Percentiles rank a stretch among this genome's conserved stretches.
phyloP scores from a whole-genome alignment of 2,888 invertebrate genomes.

The Nysson spinosus region DNA sequence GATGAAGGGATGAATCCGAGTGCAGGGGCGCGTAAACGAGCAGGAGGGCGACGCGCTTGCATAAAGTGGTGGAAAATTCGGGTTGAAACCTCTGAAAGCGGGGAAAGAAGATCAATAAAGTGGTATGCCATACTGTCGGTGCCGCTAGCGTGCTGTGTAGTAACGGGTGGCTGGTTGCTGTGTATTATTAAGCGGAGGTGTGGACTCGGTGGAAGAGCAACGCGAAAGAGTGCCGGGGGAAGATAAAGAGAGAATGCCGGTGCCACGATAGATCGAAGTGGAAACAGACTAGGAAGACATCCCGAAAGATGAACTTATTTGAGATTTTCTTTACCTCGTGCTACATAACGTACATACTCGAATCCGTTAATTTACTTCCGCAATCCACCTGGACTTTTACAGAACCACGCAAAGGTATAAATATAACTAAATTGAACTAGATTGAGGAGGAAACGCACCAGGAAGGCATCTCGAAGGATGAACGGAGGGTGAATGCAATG shows the following conservation, averaged over 20 bases:
- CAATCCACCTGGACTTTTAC: no score
- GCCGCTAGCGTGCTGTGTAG: constrained; percentile 61
- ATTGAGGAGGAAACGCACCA: no score
- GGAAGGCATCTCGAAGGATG: no score
- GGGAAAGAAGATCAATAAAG: constrained; percentile 74
- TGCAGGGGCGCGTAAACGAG: constrained; percentile 61
- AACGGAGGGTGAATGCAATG: no score
- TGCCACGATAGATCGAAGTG: constrained; percentile 44
- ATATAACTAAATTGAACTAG: no score
- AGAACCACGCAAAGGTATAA: no score
- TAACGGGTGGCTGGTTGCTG: constrained; percentile 64
- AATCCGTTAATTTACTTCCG: no score
- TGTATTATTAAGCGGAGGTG: constrained; percentile 71
- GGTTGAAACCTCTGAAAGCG: constrained; percentile 70
- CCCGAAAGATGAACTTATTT: constrained; percentile 35
- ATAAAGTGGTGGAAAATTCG: constrained; percentile 73
- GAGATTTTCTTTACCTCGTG: no score
- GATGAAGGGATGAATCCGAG: constrained; percentile 58
- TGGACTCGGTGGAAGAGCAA: constrained; percentile 52
- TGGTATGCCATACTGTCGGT: constrained; percentile 69
- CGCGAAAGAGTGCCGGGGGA: constrained; percentile 1
- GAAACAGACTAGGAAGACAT: constrained; percentile 22
- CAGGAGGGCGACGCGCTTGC: constrained; percentile 66
- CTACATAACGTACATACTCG: no score
- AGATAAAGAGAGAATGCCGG: constrained; percentile 37